Percentiles rank a stretch among this genome's conserved stretches.
Evolutionary conservation across 2,797 vertebrate species (phyloP).

Genomic region (Peromyscus nudipes): DNA sequence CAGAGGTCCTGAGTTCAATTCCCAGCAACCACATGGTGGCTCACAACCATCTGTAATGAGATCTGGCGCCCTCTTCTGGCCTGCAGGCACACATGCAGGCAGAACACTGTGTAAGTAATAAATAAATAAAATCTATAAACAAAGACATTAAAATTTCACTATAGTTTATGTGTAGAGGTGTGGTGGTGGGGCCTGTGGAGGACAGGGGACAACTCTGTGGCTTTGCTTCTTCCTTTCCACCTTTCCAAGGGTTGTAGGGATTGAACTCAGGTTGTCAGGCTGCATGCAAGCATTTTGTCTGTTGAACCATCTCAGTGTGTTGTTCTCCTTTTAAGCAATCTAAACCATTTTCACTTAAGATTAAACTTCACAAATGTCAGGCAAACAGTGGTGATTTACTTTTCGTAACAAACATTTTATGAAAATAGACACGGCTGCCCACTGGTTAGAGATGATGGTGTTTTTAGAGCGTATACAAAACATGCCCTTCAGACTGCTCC

Average conservation of each 20-base stretch:
- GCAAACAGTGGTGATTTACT: constrained; percentile 18
- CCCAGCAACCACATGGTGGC: not conserved
- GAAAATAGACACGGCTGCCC: constrained; percentile 9
- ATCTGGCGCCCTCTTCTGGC: not conserved
- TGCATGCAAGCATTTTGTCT: not conserved
- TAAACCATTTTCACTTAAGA: not conserved
- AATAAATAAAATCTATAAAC: no score
- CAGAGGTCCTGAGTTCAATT: not conserved
- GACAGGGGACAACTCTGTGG: no score
- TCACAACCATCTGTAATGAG: not conserved
- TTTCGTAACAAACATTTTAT: constrained; percentile 15
- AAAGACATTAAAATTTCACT: no score
- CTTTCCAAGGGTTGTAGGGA: not conserved
- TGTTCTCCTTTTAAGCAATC: not conserved
- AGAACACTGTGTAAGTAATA: not conserved
- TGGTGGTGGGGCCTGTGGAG: not conserved
- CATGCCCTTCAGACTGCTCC: not conserved
- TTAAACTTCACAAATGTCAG: constrained; percentile 34
- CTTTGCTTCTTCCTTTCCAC: not conserved
- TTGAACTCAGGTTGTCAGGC: not conserved
- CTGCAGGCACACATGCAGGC: not conserved
- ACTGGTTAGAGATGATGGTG: constrained; percentile 1
- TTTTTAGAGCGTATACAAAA: constrained; percentile 17
- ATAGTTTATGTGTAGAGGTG: not conserved
- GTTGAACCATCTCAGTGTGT: not conserved